Base-by-base conservation (phyloP, 53 echinoderm and acorn worm species). In the Holothuria scabra region DNA sequence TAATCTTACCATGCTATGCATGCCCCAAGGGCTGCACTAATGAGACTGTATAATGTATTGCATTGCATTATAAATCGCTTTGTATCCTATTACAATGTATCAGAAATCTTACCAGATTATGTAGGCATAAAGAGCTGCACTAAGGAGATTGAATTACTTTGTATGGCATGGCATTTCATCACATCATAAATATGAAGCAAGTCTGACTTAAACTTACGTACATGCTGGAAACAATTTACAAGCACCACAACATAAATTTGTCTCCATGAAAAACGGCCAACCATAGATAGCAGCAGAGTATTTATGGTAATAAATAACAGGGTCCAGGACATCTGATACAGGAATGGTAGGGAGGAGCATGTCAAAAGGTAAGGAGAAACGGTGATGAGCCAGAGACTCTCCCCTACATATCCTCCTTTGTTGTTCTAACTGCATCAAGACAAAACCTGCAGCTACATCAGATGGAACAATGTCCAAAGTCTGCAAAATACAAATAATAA, bases 391-490 rank as follows among this genome's bases (percentile, higher is more conserved):
- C 59, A 76, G 74, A 59, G 84, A 84, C 59, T 91, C 79, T 57
- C 82, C 80, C 31, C 88, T 59, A 23, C 87, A 82, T 68, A 86
- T 82, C n/a, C 87, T 84, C 12, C 93, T 71, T 74, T 92, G 86
- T 66, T 97, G 97, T 61, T 97, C 97, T 24, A 92, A 80, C 68
- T 94, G 95, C 81, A 94, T 86, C 12, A 97, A 90, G 59, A 94
- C 92, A 16, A 97, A 90, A 16, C 94, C 97, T 14, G 97, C 97
- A 14, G 92, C 89, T 28, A 97, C 90, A 74, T 97, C 97, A 35
- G 97, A 97, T 57, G 91, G 89, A 57, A 97, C 97, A 12, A 94
- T 65, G 59, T 97, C 94, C 16, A 92, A 60, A 46, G 88, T 89
- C 97, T 94, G 83, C 3, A 65, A 52, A 16, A 1, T 16, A 52